Evolutionary conservation across 2,113 vertebrate genomes (phyloP), one percentile per base, ranked within the genome.

Genomic region (Thermophis baileyi): DNA sequence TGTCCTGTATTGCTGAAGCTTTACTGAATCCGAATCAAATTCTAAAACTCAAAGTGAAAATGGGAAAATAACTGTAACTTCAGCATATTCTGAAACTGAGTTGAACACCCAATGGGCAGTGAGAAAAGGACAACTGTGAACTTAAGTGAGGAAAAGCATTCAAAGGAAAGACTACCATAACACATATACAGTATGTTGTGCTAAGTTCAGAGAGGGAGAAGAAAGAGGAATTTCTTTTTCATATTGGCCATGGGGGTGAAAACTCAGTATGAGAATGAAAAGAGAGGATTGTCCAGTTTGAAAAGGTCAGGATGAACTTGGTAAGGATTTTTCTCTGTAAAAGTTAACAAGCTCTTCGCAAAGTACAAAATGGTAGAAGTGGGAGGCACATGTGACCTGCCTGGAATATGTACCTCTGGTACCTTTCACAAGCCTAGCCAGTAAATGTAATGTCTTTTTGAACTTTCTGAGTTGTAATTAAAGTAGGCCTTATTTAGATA

Each of bases 251-350:
- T 87, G n/a, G 9, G 35, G 35, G 18, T 44, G 18, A 51, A 69
- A 53, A 35, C 12, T 5, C 12, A 69, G 49, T 88, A 69, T 91
- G 50, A 6, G 35, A 53, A 85, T 53, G 57, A n/a, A 91, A 85
- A 57, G 10, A 90, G 85, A 50, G 46, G 11, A 14, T 46, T 27
- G 25, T 25, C 40, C 25, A 51, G 57, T 87, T 85, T 88, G 46
- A n/a, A 85, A 91, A 81, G 63, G 87, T 93, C 89, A 90, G 49
- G 88, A 63, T 93, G 92, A 85, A 85, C 90, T 89, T 46, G 30
- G 27, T 51, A 89, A 40, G 18, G 74, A 44, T 85, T 69, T 91
- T 18, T 55, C 63, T 85, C 88, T 88, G 14, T 50, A 89, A 91
- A 93, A 89, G 51, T 88, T 60, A 88, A 89, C n/a, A 60, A 91